Conservation (phyloP, 2,888 invertebrate species). For the Troides oblongomaculatus region DNA sequence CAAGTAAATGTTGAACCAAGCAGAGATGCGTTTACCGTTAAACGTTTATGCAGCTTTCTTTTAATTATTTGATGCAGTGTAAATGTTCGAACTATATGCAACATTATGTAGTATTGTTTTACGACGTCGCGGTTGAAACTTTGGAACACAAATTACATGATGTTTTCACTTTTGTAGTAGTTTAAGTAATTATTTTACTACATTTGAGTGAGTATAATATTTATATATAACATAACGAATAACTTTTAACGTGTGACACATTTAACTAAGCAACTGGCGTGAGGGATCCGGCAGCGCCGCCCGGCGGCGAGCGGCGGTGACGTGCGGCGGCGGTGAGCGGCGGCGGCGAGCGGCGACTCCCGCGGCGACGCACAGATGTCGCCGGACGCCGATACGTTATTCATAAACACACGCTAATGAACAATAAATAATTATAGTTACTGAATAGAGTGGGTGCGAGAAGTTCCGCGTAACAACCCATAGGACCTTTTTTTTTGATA, state of each 20-base stretch:
- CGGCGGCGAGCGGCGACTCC: not conserved
- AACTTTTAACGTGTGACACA: not conserved
- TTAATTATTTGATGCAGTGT: too few species aligned
- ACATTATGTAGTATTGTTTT: not conserved
- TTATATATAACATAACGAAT: not conserved
- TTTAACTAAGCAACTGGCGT: not conserved
- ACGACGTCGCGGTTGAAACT: not conserved
- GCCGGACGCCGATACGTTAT: too few species aligned
- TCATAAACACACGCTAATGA: too few species aligned
- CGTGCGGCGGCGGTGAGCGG: not conserved
- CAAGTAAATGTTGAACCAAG: too few species aligned
- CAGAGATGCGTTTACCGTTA: too few species aligned
- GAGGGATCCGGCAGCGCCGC: not conserved
- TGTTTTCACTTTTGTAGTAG: too few species aligned
- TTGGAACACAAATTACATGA: not conserved
- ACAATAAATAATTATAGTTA: too few species aligned
- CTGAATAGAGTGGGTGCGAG: too few species aligned
- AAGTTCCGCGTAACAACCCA: too few species aligned
- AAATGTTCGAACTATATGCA: too few species aligned
- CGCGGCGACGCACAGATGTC: not conserved
- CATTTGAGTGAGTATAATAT: not conserved
- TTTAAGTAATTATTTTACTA: not conserved
- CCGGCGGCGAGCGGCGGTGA: not conserved
- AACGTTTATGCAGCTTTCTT: too few species aligned
- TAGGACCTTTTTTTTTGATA: too few species aligned